Evolutionary conservation across 1,140 invertebrate species (phyloP).

Genomic region (Trichomalopsis sarcophagae): DNA sequence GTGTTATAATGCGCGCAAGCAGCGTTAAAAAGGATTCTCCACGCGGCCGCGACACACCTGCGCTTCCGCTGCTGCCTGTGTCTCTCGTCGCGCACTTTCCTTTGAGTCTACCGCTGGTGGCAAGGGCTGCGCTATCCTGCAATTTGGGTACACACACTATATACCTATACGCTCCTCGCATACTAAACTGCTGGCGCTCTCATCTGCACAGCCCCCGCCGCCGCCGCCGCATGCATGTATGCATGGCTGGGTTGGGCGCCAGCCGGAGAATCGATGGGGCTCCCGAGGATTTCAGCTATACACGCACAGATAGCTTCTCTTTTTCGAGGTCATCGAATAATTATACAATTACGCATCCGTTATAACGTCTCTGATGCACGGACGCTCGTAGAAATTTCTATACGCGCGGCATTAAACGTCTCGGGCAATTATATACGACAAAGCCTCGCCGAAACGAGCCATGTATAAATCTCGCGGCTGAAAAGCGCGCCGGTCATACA

Average conservation of each 20-base stretch:
- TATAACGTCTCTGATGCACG: too few relatives aligned
- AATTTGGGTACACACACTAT: constrained; percentile 31
- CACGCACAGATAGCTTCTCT: too few relatives aligned
- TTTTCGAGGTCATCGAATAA: too few relatives aligned
- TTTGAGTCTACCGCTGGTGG: background rate
- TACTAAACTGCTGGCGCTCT: background rate
- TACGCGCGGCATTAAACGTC: too few relatives aligned
- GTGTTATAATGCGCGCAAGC: background rate
- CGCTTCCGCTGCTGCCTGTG: too few relatives aligned
- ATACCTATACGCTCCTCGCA: background rate
- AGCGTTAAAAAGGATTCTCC: background rate
- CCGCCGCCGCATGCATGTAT: background rate
- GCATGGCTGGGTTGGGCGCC: background rate
- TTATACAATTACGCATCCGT: too few relatives aligned
- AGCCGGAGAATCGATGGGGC: constrained; percentile 19
- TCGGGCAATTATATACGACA: background rate
- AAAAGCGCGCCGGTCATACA: too few relatives aligned
- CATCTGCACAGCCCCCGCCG: background rate
- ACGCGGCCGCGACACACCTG: background rate
- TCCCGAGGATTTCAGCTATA: constrained; percentile 12
- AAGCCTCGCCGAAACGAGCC: background rate
- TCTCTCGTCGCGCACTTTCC: background rate
- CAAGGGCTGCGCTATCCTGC: background rate
- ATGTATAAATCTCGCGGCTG: background rate
- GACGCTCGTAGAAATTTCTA: too few relatives aligned